Base-by-base conservation (phyloP, 2,888 invertebrate species). In the Erebia epiphron region DNA sequence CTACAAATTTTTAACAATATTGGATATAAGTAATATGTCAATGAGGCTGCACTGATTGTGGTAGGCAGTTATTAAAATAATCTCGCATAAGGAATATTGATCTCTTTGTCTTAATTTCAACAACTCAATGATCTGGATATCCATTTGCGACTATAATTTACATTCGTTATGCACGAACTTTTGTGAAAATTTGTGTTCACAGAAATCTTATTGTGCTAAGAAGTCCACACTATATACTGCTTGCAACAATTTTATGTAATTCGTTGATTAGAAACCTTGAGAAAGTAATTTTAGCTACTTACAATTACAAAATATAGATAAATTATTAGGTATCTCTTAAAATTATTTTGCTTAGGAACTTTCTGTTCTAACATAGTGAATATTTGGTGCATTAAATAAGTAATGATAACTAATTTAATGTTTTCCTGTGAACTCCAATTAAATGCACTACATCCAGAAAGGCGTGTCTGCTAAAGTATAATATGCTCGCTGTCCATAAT, bases 231-330 rank as follows among this genome's bases (percentile, higher is more conserved):
- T 11, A 57, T 57, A 52, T 54, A 54, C 43, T 56, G 65, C 74
- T 82, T 79, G 82, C 78, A 81, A 80, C 84, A 77, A 78, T 80
- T 85, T 46, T 82, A 86, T 82, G 83, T 88, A 87, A 88, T 92
- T 93, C 92, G 92, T 93, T 93, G 92, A 84, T 83, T 87, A 83
- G 92, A 92, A 93, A 92, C 92, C 92, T 88, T 88, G 83, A 80
- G 75, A 87, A 87, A 86, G 82, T 81, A 87, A 82, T 80, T 46
- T 83, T 83, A 85, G 79, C 85, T 89, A 92, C 85, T 88, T 90
- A 91, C 77, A 81, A 82, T 84, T 85, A 84, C 78, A 85, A 87
- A 84, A 83, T 85, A 87, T 85, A 84, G 82, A 87, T 89, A 88
- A 84, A 88, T 83, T 78, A 78, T 82, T 80, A 79, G 81, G 79